Evolutionary conservation across 2,797 vertebrate genomes (phyloP).

Genomic region (Sphenodon punctatus): DNA sequence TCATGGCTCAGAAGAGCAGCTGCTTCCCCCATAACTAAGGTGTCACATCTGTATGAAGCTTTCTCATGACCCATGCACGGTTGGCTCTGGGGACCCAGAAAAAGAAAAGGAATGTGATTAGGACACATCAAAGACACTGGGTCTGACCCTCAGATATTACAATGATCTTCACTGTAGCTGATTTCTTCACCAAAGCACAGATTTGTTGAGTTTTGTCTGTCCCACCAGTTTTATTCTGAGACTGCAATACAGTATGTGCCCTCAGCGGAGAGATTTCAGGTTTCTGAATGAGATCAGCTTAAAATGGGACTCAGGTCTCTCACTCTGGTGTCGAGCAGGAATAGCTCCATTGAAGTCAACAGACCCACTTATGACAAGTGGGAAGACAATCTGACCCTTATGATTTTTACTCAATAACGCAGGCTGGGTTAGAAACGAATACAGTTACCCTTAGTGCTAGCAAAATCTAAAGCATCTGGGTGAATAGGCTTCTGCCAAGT

Average conservation of each 20-base stretch:
- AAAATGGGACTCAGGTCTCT: not conserved
- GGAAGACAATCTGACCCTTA: slow-evolving; percentile 30
- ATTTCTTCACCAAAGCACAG: no score
- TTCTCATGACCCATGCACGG: not conserved
- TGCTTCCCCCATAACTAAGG: not conserved
- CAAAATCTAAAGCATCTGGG: not conserved
- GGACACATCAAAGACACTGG: not conserved
- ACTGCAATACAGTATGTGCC: not conserved
- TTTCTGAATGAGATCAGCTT: not conserved
- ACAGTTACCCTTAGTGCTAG: slow-evolving; percentile 19
- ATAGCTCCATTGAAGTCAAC: not conserved
- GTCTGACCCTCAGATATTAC: fast-evolving
- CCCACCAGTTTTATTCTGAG: not conserved
- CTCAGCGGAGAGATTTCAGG: slow-evolving; percentile 20
- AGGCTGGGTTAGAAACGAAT: slow-evolving; percentile 4
- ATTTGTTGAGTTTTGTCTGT: no score
- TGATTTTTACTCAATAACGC: slow-evolving; percentile 30
- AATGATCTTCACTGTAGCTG: no score
- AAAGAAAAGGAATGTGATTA: not conserved
- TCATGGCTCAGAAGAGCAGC: not conserved
- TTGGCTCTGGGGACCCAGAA: not conserved
- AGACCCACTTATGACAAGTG: slow-evolving; percentile 30
- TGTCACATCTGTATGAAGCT: not conserved
- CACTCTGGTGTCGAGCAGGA: slow-evolving; percentile 32
- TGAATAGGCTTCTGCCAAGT: not conserved